phyloP scores from a whole-genome alignment of 2,888 invertebrate genomes.

The Hypomecis punctinalis region DNA sequence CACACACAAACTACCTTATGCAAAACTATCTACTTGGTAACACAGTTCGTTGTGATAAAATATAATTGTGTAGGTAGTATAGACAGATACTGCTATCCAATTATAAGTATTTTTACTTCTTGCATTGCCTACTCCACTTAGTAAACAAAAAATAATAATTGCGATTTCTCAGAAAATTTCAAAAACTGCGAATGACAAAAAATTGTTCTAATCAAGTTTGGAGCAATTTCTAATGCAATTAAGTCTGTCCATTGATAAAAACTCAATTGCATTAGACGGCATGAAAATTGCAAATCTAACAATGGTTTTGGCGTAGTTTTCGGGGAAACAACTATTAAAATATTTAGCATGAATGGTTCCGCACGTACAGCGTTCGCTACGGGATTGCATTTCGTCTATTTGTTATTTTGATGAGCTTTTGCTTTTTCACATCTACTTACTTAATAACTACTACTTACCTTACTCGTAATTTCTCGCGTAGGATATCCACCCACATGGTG shows the following conservation, averaged over 20 bases:
- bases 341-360: constrained; percentile 5
- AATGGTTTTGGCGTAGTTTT: constrained; percentile 12
- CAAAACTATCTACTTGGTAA: too few species aligned
- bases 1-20: too few species aligned
- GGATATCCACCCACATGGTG: too few species aligned
- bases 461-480: too few species aligned
- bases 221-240: constrained; percentile 14
- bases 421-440: not conserved
- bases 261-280: constrained; percentile 14
- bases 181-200: not conserved
- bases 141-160: not conserved
- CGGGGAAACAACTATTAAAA: constrained; percentile 9
- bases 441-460: not conserved
- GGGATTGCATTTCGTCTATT: constrained; percentile 2
- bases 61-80: too few species aligned
- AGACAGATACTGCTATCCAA: too few species aligned
- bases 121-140: not conserved
- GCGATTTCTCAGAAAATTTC: not conserved
- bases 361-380: constrained; percentile 6
- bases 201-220: constrained; percentile 6
- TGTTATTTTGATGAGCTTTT: constrained; percentile 5
- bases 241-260: constrained; percentile 14
- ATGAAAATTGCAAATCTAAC: constrained; percentile 16
- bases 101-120: too few species aligned
- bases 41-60: too few species aligned